Conservation (phyloP, 2,113 vertebrate genomes). For the Leucoraja erinaceus region DNA sequence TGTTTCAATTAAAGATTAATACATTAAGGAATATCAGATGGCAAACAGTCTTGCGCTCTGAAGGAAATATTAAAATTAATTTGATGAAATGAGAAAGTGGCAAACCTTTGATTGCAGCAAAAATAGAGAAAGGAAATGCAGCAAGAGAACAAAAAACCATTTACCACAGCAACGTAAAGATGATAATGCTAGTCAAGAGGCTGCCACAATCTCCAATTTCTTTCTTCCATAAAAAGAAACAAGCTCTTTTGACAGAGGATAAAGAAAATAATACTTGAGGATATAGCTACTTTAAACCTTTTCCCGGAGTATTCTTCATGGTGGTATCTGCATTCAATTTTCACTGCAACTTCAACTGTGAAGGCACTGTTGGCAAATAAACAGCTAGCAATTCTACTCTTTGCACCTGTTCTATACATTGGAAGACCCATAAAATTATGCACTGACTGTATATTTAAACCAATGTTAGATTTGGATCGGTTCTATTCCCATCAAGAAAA, state of each 20-base stretch:
- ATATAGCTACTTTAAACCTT: background rate
- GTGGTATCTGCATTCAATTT: conserved; percentile 17
- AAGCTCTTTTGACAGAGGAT: background rate
- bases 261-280: background rate
- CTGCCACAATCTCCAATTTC: background rate
- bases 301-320: background rate
- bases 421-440: background rate
- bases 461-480: background rate
- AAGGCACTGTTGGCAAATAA: background rate
- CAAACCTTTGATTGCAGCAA: background rate
- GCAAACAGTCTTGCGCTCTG: background rate
- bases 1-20: background rate
- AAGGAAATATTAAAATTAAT: background rate
- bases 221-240: background rate
- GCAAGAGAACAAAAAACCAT: background rate
- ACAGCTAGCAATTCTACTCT: conserved; percentile 29
- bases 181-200: background rate
- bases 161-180: background rate
- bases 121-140: background rate
- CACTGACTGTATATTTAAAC: background rate
- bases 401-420: conserved; percentile 27
- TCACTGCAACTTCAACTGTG: background rate
- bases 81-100: background rate
- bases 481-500: conserved; percentile 21
- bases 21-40: background rate